Evolutionary conservation across 2,888 invertebrate genomes (phyloP).

Genomic region (Acleris sparsana): DNA sequence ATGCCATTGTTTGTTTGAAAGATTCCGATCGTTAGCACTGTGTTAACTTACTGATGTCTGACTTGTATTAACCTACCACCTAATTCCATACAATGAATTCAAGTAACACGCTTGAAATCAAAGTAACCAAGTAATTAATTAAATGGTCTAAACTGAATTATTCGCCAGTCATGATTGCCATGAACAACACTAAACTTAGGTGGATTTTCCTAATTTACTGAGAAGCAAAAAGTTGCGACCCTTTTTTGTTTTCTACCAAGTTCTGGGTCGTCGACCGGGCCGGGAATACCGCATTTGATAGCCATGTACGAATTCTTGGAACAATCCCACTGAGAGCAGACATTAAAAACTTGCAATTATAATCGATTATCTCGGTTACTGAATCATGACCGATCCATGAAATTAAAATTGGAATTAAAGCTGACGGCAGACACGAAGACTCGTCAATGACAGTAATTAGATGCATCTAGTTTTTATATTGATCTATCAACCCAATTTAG

Average conservation of each 20-base stretch:
- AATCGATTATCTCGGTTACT: conserved; percentile 11
- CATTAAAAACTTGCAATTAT: conserved; percentile 25
- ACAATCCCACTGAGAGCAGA: conserved; percentile 16
- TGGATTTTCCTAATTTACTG: conserved; percentile 1
- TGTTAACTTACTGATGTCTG: neutral
- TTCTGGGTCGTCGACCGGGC: conserved; percentile 7
- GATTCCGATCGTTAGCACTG: conserved; percentile 17
- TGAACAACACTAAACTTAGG: neutral
- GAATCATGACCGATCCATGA: neutral
- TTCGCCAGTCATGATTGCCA: conserved; percentile 2
- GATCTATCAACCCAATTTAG: no score
- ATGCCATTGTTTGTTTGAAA: conserved; percentile 14
- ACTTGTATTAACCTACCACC: conserved; percentile 6
- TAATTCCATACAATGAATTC: conserved; percentile 17
- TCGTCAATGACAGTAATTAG: no score
- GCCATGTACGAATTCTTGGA: conserved; percentile 22
- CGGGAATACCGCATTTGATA: no score
- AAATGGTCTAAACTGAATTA: neutral
- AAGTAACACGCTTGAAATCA: conserved; percentile 2
- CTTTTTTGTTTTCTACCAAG: conserved; percentile 3
- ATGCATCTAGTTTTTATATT: no score
- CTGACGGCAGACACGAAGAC: no score
- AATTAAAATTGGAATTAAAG: neutral
- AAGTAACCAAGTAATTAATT: conserved; percentile 9
- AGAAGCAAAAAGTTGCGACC: conserved; percentile 3